phyloP scores from a whole-genome alignment of 2,797 vertebrate species.

The Urophycis tenuis region DNA sequence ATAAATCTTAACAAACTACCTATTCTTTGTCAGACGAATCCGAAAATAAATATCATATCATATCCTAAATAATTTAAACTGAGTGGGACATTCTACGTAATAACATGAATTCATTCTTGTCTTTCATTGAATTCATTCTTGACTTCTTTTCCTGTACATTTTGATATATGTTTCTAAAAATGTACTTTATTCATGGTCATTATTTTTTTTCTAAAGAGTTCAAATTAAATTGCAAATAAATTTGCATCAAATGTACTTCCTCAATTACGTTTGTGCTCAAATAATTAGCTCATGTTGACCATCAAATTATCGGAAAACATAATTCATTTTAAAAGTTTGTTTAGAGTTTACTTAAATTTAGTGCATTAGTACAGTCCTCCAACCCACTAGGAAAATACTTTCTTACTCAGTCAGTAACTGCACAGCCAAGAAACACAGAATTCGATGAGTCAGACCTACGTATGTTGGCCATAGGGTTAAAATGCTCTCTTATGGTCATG shows the following conservation, averaged over 20 bases:
- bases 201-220: not conserved
- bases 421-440: not conserved
- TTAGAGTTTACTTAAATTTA: not conserved
- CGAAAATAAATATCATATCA: not conserved
- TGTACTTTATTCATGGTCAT: not conserved
- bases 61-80: not conserved
- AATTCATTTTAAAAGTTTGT: not conserved
- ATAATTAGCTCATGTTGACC: not conserved
- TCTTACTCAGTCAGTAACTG: not conserved
- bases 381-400: not conserved
- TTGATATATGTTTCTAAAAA: too few relatives aligned
- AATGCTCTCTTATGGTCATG: constrained; percentile 50
- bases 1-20: not conserved
- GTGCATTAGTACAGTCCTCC: not conserved
- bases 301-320: not conserved
- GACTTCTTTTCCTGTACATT: too few relatives aligned
- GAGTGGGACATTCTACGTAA: not conserved
- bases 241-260: not conserved
- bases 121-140: too few relatives aligned
- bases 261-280: not conserved
- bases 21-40: not conserved
- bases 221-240: not conserved
- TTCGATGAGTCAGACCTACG: constrained; percentile 24
- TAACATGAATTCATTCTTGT: not conserved
- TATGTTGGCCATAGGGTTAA: constrained; percentile 44